Evolutionary conservation across 2,797 vertebrate genomes (phyloP).

Genomic region (Halcyon badia): DNA sequence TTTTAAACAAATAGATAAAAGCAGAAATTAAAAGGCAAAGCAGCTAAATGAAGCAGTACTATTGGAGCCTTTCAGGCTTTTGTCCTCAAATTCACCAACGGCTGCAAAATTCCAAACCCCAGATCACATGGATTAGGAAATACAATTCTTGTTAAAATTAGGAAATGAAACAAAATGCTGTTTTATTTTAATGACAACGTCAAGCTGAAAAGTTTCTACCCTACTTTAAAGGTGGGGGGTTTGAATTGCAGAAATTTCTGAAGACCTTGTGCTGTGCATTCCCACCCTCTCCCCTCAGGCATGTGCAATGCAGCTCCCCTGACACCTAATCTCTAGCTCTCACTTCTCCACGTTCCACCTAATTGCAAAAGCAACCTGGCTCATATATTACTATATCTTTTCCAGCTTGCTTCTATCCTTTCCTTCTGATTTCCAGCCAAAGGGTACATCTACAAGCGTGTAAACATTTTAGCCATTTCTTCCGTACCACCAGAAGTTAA

Average conservation of each 20-base stretch:
- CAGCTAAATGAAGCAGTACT: slow-evolving; percentile 20
- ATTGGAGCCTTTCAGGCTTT: background rate
- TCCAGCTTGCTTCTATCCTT: background rate
- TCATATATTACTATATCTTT: background rate
- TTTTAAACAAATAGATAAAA: slow-evolving; percentile 50
- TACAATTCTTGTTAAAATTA: background rate
- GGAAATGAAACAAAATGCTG: background rate
- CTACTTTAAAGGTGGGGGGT: background rate
- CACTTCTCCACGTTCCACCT: background rate
- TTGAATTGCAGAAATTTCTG: background rate
- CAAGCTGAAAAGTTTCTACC: background rate
- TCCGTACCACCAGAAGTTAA: background rate
- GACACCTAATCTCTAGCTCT: background rate
- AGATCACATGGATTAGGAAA: background rate
- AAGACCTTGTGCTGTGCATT: background rate
- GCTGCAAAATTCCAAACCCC: background rate
- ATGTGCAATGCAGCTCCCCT: slow-evolving; percentile 8
- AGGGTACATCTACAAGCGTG: background rate
- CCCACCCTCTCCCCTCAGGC: background rate
- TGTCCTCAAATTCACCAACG: background rate
- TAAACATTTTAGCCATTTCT: slow-evolving; percentile 41
- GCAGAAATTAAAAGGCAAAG: slow-evolving; percentile 54
- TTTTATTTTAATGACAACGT: slow-evolving; percentile 12
- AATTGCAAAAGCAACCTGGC: background rate
- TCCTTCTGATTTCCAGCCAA: background rate